Evolutionary conservation across 2,888 invertebrate species (phyloP).

Genomic region (Cantharis lateralis): DNA sequence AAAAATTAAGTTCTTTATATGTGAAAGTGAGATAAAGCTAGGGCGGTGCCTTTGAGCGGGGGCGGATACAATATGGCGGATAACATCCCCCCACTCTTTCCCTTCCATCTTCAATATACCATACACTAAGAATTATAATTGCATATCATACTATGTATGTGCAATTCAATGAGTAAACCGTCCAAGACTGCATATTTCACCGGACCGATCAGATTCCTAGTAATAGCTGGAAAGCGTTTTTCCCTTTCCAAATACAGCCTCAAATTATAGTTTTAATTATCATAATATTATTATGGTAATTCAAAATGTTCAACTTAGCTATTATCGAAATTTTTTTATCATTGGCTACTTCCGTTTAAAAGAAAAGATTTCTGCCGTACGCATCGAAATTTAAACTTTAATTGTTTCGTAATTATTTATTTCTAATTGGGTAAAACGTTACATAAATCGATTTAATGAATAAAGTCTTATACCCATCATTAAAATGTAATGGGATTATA

Average conservation of each 20-base stretch:
- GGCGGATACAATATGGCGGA: conserved; percentile 58
- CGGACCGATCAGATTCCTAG: conserved; percentile 26
- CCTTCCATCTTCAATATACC: conserved; percentile 50
- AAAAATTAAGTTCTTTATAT: conserved; percentile 30
- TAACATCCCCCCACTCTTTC: conserved; percentile 50
- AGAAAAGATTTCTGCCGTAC: neutral
- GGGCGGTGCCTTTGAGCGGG: conserved; percentile 53
- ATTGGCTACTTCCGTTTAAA: neutral
- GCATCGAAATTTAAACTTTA: conserved; percentile 4
- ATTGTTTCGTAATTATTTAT: conserved; percentile 27
- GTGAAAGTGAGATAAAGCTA: conserved; percentile 44
- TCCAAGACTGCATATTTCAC: conserved; percentile 48
- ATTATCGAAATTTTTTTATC: neutral
- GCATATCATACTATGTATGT: conserved; percentile 54
- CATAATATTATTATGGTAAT: conserved; percentile 41
- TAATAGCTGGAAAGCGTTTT: conserved; percentile 11
- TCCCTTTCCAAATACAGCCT: conserved; percentile 14
- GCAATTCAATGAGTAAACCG: conserved; percentile 43
- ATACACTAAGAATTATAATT: conserved; percentile 56
- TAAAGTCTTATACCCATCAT: conserved; percentile 18
- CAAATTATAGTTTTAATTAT: conserved; percentile 50
- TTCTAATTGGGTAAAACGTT: conserved; percentile 2
- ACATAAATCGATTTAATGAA: neutral
- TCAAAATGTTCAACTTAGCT: neutral
- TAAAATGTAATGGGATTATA: neutral